Percentiles rank a stretch among this genome's conserved stretches.
phyloP scores from a whole-genome alignment of 2,113 vertebrate genomes.

The Paramormyrops kingsleyae region DNA sequence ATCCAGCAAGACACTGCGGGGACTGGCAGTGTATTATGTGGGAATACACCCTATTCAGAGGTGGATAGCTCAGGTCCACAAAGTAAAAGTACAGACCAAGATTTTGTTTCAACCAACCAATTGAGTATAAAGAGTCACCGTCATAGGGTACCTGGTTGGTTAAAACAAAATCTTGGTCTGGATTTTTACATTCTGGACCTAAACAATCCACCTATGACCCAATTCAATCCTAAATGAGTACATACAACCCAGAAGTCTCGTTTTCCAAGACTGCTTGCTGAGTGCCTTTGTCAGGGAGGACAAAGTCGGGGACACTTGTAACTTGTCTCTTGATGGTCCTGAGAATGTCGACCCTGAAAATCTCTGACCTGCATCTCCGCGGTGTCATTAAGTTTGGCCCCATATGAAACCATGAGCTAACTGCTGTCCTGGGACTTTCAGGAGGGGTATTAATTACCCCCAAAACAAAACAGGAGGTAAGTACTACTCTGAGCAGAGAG shows the following conservation, averaged over 20 bases:
- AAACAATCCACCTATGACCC: background rate
- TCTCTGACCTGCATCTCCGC: background rate
- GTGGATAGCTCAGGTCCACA: background rate
- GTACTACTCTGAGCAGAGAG: conserved; percentile 36
- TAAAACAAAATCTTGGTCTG: background rate
- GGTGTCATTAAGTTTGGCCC: conserved; percentile 19
- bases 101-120: background rate
- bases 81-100: background rate
- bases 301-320: background rate
- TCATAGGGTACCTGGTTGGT: background rate
- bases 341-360: conserved; percentile 38
- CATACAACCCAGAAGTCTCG: background rate
- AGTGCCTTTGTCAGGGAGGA: background rate
- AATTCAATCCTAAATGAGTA: background rate
- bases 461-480: conserved; percentile 56
- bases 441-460: conserved; percentile 49
- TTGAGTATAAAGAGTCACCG: background rate
- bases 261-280: background rate
- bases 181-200: background rate
- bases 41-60: background rate
- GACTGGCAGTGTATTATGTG: background rate
- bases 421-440: conserved; percentile 29
- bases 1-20: background rate
- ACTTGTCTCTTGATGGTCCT: background rate
- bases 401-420: background rate